Evolutionary conservation across 37 sponge, comb jelly and placozoan genomes (phyloP), one percentile per base, ranked within the genome.

Genomic region (Tethya wilhelma): DNA sequence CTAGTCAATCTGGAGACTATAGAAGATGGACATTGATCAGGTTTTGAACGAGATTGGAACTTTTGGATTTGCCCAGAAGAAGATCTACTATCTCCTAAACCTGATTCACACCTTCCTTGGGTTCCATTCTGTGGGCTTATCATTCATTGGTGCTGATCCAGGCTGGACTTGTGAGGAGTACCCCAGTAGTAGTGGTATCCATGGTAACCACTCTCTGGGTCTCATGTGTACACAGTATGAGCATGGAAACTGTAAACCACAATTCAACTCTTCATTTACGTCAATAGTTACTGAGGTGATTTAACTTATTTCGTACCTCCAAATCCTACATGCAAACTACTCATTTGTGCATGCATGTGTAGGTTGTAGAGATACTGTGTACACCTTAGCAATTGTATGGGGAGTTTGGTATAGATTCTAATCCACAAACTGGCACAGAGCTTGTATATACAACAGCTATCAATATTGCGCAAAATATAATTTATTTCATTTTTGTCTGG

Each of bases 101-200:
- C 34, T 77, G 2, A 8, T 28, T n/a, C n/a, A n/a, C n/a, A 12
- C 49, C 6, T 57, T 22, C 25, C 22, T 33, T 7, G 62, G 76
- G 23, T 59, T 75, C 26, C 75, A 77, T 0, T 25, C 67, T 20
- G 49, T 88, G 20, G 23, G 45, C 19, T 23, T 75, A 1, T 34
- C 69, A 2, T 81, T 81, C 43, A 76, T 81, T 32, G 82, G 64
- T 5, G 23, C 20, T 0, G 69, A 58, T 38, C 88, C 88, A n/a
- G 77, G 56, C 45, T 88, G 88, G 88, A 59, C 29, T 2, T 88
- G 88, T 40, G n/a, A n/a, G n/a, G n/a, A n/a, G n/a, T n/a, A n/a
- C n/a, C n/a, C n/a, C n/a, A n/a, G n/a, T n/a, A 64, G 62, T 2
- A 8, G 38, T 6, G 38, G 0, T 28, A 2, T 23, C 53, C 0